phyloP scores from a whole-genome alignment of 2,888 invertebrate genomes.

The Merodon equestris region DNA sequence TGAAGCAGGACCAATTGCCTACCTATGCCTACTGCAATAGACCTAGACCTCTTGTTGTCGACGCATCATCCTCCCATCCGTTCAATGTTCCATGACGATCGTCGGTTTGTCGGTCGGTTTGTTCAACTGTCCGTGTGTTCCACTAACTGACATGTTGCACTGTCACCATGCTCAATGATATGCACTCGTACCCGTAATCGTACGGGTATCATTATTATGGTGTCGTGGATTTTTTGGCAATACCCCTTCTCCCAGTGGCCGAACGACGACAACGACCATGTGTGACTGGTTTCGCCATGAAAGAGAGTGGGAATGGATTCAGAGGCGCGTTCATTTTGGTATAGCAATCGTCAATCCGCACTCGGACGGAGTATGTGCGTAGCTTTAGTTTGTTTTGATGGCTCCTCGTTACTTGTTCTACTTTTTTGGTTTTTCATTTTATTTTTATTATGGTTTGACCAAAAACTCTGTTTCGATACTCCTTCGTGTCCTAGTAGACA shows the following conservation, averaged over 20 bases:
- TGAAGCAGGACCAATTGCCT: conserved; percentile 10
- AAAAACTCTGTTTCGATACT: too few species aligned
- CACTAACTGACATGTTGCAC: conserved; percentile 40
- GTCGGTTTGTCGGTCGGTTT: conserved; percentile 10
- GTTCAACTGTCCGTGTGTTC: conserved; percentile 40
- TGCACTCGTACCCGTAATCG: conserved; percentile 13
- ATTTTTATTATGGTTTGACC: conserved; percentile 8
- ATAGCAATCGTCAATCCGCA: conserved; percentile 8
- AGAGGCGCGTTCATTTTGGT: too few species aligned
- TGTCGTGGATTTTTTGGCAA: conserved; percentile 61
- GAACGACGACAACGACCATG: neutral
- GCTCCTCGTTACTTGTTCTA: conserved; percentile 57
- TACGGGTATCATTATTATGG: conserved; percentile 53
- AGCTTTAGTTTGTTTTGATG: conserved; percentile 64
- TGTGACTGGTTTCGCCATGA: neutral
- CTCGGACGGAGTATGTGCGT: conserved; percentile 48
- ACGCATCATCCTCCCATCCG: conserved; percentile 22
- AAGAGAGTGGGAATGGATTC: conserved; percentile 8
- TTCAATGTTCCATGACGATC: conserved; percentile 12
- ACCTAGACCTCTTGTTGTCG: conserved; percentile 21
- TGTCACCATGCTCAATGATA: conserved; percentile 19
- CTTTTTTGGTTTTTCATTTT: conserved; percentile 46
- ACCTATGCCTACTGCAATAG: conserved; percentile 30
- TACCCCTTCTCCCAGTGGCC: conserved; percentile 5
- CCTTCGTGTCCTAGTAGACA: too few species aligned